Base-by-base conservation (phyloP, 2,797 vertebrate species). In the Stomatorhinus walkeri region DNA sequence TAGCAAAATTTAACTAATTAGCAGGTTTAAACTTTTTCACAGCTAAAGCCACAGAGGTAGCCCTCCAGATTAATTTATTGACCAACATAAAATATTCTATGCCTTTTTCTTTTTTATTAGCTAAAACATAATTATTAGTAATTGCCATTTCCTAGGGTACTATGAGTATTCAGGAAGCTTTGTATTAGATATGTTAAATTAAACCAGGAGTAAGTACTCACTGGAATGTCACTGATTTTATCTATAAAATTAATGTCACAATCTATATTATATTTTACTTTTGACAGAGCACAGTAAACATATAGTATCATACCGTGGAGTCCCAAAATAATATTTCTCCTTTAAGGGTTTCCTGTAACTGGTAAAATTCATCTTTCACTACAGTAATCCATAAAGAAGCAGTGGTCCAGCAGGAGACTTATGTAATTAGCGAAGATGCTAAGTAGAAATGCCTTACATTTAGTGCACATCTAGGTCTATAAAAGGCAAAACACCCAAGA, bases 401-500 rank as follows among this genome's bases (percentile, higher is more conserved):
- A 81, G 40, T 43, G 36, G 36, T 43, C 19, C 1, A 1, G 40
- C 76, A 19, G 19, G 19, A 79, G 16, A n/a, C 43, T 14, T 12
- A 46, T 40, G 32, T 56, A 19, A 56, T 87, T 56, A 56, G 7
- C 1, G 6, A 40, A 56, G 85, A 61, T 52, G 19, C 16, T 36
- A 59, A 36, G 16, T 87, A 87, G 85, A 43, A 32, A 19, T 14
- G 46, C 24, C 14, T 52, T 43, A 52, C 28, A 40, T 87, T 87
- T 52, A 59, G 51, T 36, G 52, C 54, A 10, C 28, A 40, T 87
- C 22, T 61, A 12, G 24, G 12, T 48, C 36, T 46, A 87, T 91
- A 81, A 90, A 89, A 76, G 89, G 79, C 32, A 36, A n/a, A 54
- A 88, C 43, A 4, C 4, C 5, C n/a, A 46, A 72, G 83, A 88